Conservation (phyloP, 2,888 invertebrate species). For the Acleris literana region DNA sequence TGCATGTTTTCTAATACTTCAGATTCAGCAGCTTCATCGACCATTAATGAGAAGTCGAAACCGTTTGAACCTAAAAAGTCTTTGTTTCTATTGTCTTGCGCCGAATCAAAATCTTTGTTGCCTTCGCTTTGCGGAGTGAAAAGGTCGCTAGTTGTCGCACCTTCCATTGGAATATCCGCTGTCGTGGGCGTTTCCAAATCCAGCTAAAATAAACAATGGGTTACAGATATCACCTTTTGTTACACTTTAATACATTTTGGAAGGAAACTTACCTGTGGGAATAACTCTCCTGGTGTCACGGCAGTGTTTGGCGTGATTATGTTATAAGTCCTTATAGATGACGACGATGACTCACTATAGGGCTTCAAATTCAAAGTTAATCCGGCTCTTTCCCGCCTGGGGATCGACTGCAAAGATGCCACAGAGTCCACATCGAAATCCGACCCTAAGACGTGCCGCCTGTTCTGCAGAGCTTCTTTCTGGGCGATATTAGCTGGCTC, state of each 20-base stretch:
- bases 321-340: slow-evolving; percentile 39
- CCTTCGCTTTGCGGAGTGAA: slow-evolving; percentile 66
- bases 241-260: no score
- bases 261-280: slow-evolving; percentile 61
- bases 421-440: slow-evolving; percentile 52
- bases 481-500: slow-evolving; percentile 67
- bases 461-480: slow-evolving; percentile 70
- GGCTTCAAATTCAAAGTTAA: slow-evolving; percentile 74
- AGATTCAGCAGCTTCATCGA: slow-evolving; percentile 63
- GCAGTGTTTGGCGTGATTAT: slow-evolving; percentile 56
- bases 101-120: slow-evolving; percentile 56
- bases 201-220: slow-evolving; percentile 56
- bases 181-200: slow-evolving; percentile 80
- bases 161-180: slow-evolving; percentile 71
- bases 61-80: slow-evolving; percentile 66
- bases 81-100: slow-evolving; percentile 56
- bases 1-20: slow-evolving; percentile 49
- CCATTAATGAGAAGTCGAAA: slow-evolving; percentile 71
- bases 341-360: slow-evolving; percentile 53
- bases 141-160: slow-evolving; percentile 60
- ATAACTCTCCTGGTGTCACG: slow-evolving; percentile 72
- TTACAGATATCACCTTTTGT: neutral
- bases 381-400: slow-evolving; percentile 57
- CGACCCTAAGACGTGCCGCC: slow-evolving; percentile 53
- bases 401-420: slow-evolving; percentile 38